These are phyloP conservation scores for Melikaiella ostensackeni DNA, from an alignment of 2,888 invertebrate species.

Conservation along the genomic window DNA sequence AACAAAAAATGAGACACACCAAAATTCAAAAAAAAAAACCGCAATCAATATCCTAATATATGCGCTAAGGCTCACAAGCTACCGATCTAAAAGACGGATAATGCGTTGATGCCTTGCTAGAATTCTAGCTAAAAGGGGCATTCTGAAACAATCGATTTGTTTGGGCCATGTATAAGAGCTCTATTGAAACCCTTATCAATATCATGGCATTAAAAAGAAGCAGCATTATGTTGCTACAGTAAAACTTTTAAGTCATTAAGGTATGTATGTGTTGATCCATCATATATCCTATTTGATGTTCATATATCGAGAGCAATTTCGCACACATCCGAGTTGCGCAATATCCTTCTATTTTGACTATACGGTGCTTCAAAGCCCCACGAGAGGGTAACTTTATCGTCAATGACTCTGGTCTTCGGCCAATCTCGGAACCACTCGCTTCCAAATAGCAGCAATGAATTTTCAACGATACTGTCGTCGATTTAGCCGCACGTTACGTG, in stretches of 20 bases:
- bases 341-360: not conserved
- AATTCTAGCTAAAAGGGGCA: too few relatives aligned
- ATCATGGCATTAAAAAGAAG: not conserved
- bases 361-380: not conserved
- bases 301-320: not conserved
- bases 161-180: too few relatives aligned
- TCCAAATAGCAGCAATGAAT: not conserved
- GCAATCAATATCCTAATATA: too few relatives aligned
- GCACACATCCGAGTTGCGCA: not conserved
- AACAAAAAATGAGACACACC: too few relatives aligned
- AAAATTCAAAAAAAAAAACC: too few relatives aligned
- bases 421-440: not conserved
- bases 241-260: not conserved
- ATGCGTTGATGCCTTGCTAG: too few relatives aligned
- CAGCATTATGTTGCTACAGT: not conserved
- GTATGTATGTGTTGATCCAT: not conserved
- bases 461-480: not conserved
- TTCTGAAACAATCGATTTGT: too few relatives aligned
- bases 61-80: too few relatives aligned
- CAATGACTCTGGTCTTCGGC: not conserved
- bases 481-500: not conserved
- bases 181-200: not conserved
- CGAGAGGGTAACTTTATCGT: not conserved
- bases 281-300: not conserved
- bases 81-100: too few relatives aligned